Conservation (phyloP, 2,888 invertebrate species). For the Ormyrus rosae region DNA sequence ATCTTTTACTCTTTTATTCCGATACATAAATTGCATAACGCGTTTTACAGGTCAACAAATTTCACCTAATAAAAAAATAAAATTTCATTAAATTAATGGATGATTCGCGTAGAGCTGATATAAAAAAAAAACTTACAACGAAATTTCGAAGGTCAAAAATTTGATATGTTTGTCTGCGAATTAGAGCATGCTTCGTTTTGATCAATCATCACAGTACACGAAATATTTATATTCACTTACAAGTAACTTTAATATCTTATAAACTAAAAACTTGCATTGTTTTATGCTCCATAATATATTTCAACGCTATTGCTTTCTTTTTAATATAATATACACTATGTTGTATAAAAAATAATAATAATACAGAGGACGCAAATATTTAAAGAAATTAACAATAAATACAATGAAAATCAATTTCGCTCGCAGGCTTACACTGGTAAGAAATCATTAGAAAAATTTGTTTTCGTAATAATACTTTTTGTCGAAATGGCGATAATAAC, state of each 20-base stretch:
- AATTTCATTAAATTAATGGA: neutral
- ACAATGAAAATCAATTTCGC: slow-evolving; percentile 46
- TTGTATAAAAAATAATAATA: slow-evolving; percentile 50
- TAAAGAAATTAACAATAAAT: slow-evolving; percentile 41
- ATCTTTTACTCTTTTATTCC: neutral
- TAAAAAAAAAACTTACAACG: too few relatives aligned
- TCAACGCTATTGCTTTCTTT: slow-evolving; percentile 47
- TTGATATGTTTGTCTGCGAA: slow-evolving; percentile 36
- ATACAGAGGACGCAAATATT: slow-evolving; percentile 37
- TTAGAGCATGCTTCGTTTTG: slow-evolving; percentile 42
- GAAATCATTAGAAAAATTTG: slow-evolving; percentile 40
- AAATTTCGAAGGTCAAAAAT: neutral
- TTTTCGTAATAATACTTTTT: slow-evolving; percentile 50
- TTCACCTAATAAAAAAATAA: neutral
- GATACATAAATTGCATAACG: slow-evolving; percentile 27
- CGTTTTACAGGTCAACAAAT: slow-evolving; percentile 5
- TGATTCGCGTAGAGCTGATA: too few relatives aligned
- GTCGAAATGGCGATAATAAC: slow-evolving; percentile 10
- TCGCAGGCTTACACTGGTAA: slow-evolving; percentile 39
- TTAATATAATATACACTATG: slow-evolving; percentile 40
- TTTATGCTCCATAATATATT: slow-evolving; percentile 42
- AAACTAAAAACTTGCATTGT: slow-evolving; percentile 48
- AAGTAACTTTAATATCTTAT: slow-evolving; percentile 41
- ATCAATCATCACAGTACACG: slow-evolving; percentile 52
- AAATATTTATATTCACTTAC: slow-evolving; percentile 46